These are phyloP conservation scores for Dryobotodes eremita DNA, from an alignment of 2,888 invertebrate genomes.

Conservation along the genomic window DNA sequence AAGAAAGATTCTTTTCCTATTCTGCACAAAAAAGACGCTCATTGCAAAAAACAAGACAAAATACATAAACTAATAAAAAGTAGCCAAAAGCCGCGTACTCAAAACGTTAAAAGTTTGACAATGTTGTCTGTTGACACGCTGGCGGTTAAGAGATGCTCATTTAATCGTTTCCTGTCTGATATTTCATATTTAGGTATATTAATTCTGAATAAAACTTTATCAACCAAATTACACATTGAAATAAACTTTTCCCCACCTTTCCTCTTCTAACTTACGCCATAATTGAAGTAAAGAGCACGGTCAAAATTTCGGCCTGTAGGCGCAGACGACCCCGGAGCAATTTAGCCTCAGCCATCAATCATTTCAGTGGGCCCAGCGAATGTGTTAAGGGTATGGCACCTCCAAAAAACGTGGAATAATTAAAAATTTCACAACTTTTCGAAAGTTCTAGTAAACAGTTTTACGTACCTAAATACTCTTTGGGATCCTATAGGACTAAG, in stretches of 20 bases:
- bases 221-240: background rate
- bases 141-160: background rate
- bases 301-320: conserved; percentile 63
- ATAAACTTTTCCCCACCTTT: background rate
- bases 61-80: too few relatives aligned
- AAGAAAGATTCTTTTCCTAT: too few relatives aligned
- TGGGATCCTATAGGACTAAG: background rate
- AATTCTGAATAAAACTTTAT: background rate
- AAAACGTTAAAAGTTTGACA: too few relatives aligned
- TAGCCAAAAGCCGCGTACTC: too few relatives aligned
- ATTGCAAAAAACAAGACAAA: too few relatives aligned
- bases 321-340: conserved; percentile 67
- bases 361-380: conserved; percentile 63
- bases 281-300: conserved; percentile 62
- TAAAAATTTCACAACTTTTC: conserved; percentile 9
- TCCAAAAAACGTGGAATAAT: conserved; percentile 8
- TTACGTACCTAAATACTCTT: background rate
- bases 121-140: background rate
- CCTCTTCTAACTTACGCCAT: conserved; percentile 53
- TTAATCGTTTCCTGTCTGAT: background rate
- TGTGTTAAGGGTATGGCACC: conserved; percentile 58
- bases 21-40: too few relatives aligned
- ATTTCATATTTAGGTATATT: background rate
- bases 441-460: conserved; percentile 22
- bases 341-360: conserved; percentile 71